These are phyloP conservation scores for Acrobasis repandana DNA, from an alignment of 2,888 invertebrate genomes.

Conservation along the genomic window DNA sequence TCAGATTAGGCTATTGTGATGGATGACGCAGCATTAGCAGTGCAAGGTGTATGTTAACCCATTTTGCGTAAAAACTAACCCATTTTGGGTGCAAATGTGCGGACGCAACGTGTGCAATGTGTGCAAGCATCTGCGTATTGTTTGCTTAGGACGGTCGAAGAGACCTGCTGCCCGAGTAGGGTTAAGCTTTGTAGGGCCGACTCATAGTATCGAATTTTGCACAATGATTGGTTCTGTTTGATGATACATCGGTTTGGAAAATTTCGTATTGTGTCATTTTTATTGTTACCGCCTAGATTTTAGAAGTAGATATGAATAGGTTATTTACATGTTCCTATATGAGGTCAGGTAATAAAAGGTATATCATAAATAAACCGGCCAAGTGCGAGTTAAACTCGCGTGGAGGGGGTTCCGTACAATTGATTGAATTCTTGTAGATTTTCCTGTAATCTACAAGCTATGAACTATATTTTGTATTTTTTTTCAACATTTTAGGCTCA, in stretches of 20 bases:
- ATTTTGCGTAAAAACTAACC: constrained; percentile 69
- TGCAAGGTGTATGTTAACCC: constrained; percentile 80
- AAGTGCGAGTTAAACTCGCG: too few relatives aligned
- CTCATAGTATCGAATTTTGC: constrained; percentile 21
- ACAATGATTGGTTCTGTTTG: background rate
- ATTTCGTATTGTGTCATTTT: background rate
- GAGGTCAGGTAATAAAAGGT: too few relatives aligned
- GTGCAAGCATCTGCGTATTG: constrained; percentile 74
- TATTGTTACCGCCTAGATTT: background rate
- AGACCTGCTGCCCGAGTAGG: constrained; percentile 58
- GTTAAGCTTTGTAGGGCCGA: constrained; percentile 63
- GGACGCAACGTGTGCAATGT: constrained; percentile 54
- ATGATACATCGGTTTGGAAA: background rate
- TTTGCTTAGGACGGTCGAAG: constrained; percentile 68
- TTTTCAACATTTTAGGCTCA: too few relatives aligned
- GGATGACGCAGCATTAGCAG: constrained; percentile 58
- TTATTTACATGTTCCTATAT: too few relatives aligned
- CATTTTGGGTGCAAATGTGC: constrained; percentile 49
- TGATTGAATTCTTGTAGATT: too few relatives aligned
- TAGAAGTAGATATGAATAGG: too few relatives aligned
- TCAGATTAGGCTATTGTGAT: constrained; percentile 68
- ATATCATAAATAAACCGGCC: too few relatives aligned
- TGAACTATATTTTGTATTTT: too few relatives aligned
- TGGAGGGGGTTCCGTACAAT: too few relatives aligned
- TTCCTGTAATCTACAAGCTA: too few relatives aligned